Percentiles rank a stretch among this genome's conserved stretches.
Conservation (phyloP, 1,140 invertebrate species). For the Saxidomus purpurata region DNA sequence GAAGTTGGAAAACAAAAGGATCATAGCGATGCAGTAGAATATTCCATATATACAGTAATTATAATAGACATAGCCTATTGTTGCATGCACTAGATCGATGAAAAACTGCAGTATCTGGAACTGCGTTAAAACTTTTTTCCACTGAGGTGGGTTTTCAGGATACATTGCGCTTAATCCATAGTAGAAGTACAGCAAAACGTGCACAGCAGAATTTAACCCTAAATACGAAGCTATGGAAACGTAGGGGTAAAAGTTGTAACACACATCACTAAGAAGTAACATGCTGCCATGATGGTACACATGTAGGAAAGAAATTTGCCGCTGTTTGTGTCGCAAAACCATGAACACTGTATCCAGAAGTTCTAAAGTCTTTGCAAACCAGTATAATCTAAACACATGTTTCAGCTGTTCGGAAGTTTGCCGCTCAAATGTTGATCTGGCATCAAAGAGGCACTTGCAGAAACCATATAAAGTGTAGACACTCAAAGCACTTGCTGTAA, state of each 20-base stretch:
- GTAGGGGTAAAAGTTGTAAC: conserved; percentile 83
- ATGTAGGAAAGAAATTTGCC: conserved; percentile 95
- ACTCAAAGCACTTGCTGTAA: conserved; percentile 79
- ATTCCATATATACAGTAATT: conserved; percentile 86
- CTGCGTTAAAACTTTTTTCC: conserved; percentile 96
- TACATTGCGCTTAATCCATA: conserved; percentile 94
- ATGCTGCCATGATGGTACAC: conserved; percentile 96
- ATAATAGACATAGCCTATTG: conserved; percentile 78
- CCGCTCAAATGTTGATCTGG: conserved; percentile 77
- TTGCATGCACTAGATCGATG: conserved; percentile 76
- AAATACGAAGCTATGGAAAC: conserved; percentile 88
- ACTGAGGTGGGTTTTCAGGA: conserved; percentile 94
- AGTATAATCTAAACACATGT: conserved; percentile 79
- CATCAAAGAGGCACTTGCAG: conserved; percentile 68
- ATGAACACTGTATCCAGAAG: conserved; percentile 90
- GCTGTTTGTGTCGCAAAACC: conserved; percentile 93
- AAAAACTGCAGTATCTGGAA: conserved; percentile 91
- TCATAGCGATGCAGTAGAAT: conserved; percentile 84
- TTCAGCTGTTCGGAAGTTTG: conserved; percentile 65
- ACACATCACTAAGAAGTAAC: conserved; percentile 86
- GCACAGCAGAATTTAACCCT: conserved; percentile 95
- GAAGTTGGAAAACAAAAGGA: conserved; percentile 86
- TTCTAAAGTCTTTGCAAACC: conserved; percentile 81
- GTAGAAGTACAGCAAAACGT: conserved; percentile 97
- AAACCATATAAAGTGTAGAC: conserved; percentile 78